phyloP scores from a whole-genome alignment of 2,888 invertebrate genomes.

The Drosophila pegasa region DNA sequence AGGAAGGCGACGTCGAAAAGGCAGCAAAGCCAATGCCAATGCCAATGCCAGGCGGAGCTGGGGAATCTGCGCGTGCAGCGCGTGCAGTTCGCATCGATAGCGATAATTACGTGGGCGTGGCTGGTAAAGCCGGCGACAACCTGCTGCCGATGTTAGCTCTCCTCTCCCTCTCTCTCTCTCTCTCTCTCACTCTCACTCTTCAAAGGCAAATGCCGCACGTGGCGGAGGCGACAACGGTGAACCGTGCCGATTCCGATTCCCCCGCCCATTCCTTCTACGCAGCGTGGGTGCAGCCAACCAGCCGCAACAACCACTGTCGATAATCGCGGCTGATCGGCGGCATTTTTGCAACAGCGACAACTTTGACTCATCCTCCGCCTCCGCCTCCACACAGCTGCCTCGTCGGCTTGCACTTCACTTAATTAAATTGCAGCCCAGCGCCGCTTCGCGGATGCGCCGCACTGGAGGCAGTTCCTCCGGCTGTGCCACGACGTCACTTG shows the following conservation, averaged over 20 bases:
- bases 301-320: constrained; percentile 51
- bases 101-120: constrained; percentile 77
- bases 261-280: constrained; percentile 7
- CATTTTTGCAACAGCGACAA: constrained; percentile 60
- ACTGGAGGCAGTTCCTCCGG: constrained; percentile 34
- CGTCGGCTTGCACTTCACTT: constrained; percentile 72
- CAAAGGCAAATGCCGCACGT: constrained; percentile 72
- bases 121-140: constrained; percentile 34
- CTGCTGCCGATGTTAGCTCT: constrained; percentile 14
- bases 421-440: constrained; percentile 76
- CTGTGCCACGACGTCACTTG: constrained; percentile 49
- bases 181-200: too few species aligned
- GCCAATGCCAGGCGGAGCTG: constrained; percentile 20
- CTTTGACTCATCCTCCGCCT: constrained; percentile 33
- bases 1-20: constrained; percentile 42
- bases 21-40: constrained; percentile 30
- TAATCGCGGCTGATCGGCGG: constrained; percentile 73
- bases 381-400: constrained; percentile 8
- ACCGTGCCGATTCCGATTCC: constrained; percentile 12
- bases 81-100: constrained; percentile 55
- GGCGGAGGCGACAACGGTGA: constrained; percentile 44
- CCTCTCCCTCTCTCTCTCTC: too few species aligned
- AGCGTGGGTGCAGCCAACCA: constrained; percentile 58
- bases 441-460: constrained; percentile 65
- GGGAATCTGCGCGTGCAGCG: constrained; percentile 31